phyloP scores from a whole-genome alignment of 2,797 vertebrate genomes.

The Macropus fuliginosus region DNA sequence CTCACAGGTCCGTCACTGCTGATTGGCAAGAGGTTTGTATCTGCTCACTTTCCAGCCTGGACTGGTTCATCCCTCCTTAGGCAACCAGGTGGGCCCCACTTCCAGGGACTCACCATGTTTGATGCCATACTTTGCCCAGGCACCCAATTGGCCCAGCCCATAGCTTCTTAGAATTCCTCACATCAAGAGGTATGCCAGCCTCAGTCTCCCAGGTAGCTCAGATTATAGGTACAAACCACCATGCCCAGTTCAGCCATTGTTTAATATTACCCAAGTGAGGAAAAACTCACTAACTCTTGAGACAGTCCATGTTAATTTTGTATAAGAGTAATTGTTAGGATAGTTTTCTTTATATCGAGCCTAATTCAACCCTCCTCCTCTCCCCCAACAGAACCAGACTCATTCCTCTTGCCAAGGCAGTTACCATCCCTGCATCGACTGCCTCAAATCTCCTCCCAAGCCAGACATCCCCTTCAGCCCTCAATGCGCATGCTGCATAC shows the following conservation, averaged over 20 bases:
- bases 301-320: not conserved
- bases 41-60: not conserved
- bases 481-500: not conserved
- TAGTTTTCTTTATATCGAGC: not conserved
- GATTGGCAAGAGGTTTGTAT: not conserved
- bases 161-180: not conserved
- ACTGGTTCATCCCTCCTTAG: not conserved
- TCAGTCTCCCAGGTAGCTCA: not conserved
- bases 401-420: not conserved
- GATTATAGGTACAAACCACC: not conserved
- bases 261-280: not conserved
- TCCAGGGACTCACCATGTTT: not conserved
- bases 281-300: not conserved
- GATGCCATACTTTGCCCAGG: not conserved
- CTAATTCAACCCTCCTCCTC: not conserved
- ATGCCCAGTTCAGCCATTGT: not conserved
- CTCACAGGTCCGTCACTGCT: not conserved
- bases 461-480: not conserved
- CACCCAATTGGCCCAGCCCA: not conserved
- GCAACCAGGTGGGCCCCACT: not conserved
- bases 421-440: not conserved
- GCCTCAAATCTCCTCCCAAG: not conserved
- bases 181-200: not conserved
- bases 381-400: not conserved
- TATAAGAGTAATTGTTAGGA: not conserved